Conservation (phyloP, 2,888 invertebrate genomes). For the Dioctria rufipes region DNA sequence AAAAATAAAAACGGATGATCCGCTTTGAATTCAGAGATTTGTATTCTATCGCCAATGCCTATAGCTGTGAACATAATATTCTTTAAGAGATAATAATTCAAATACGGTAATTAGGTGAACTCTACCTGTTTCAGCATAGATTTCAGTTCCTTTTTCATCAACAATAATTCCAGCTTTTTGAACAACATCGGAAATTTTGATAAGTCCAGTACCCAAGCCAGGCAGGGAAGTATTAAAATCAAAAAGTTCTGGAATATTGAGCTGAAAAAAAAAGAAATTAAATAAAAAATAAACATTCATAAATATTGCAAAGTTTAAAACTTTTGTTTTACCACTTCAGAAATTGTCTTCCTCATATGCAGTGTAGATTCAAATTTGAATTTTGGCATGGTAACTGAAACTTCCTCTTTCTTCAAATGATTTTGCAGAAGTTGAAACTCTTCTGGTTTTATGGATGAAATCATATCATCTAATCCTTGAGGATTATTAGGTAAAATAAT, state of each 20-base stretch:
- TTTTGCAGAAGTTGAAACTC: background rate
- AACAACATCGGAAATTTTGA: background rate
- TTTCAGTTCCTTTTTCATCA: slow-evolving; percentile 17
- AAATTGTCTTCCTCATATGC: background rate
- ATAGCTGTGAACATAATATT: no score
- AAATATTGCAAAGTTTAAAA: no score
- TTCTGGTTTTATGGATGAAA: background rate
- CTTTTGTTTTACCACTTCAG: no score
- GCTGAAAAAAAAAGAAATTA: no score
- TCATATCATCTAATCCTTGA: background rate
- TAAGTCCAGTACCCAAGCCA: background rate
- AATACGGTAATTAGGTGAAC: no score
- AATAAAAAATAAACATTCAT: no score
- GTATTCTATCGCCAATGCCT: no score
- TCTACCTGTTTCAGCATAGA: background rate
- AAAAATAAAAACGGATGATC: slow-evolving; percentile 27
- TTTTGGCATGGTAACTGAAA: background rate
- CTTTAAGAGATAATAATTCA: no score
- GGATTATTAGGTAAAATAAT: background rate
- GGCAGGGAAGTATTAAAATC: background rate
- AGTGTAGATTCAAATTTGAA: background rate
- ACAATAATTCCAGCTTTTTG: slow-evolving; percentile 25
- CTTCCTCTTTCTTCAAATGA: background rate
- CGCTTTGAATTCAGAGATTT: no score
- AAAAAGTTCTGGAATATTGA: background rate